phyloP scores from a whole-genome alignment of 2,113 vertebrate species.

The Pachycephala philippinensis region DNA sequence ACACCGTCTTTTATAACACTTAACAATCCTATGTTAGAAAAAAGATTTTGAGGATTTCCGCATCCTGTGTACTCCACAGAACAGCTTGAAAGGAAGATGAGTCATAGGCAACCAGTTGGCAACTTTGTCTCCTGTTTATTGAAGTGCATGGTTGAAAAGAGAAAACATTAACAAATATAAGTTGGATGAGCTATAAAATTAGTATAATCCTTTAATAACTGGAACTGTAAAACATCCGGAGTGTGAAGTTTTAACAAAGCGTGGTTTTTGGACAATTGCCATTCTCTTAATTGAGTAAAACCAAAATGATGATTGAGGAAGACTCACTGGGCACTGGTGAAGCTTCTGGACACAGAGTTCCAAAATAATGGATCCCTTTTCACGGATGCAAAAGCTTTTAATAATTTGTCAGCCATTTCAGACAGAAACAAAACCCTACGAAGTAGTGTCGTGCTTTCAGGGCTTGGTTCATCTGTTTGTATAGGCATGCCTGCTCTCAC shows the following conservation, averaged over 20 bases:
- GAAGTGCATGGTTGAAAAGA: neutral
- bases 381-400: neutral
- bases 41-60: neutral
- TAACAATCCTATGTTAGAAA: neutral
- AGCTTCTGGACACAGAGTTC: neutral
- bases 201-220: neutral
- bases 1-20: neutral
- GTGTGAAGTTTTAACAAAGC: neutral
- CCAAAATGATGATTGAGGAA: neutral
- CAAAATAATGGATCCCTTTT: neutral
- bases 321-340: neutral
- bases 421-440: neutral
- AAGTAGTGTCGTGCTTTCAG: neutral
- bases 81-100: constrained; percentile 20
- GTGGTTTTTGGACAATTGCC: neutral
- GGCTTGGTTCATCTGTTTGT: neutral
- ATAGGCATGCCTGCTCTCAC: neutral
- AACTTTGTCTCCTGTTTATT: neutral
- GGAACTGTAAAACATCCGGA: neutral
- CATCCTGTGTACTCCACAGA: neutral
- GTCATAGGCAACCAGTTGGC: neutral
- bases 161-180: neutral
- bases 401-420: neutral
- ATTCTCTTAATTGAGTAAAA: neutral
- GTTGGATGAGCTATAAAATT: neutral